A percentile compares a stretch with the other conserved stretches of the same genome.
Evolutionary conservation across 2,888 invertebrate genomes (phyloP).

Genomic region (Drosophila subsilvestris): DNA sequence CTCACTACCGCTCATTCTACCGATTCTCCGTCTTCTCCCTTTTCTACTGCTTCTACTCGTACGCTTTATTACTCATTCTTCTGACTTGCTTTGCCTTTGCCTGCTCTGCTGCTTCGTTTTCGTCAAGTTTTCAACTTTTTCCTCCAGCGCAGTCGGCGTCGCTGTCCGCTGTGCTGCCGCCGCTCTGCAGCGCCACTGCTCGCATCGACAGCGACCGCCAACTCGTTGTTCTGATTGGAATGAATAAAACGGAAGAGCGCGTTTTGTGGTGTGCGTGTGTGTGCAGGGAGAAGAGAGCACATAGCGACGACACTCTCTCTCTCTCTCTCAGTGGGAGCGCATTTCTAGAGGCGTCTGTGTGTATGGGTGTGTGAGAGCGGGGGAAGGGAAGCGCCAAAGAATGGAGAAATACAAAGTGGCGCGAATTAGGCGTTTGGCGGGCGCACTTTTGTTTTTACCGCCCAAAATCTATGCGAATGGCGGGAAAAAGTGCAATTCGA

Average conservation of each 20-base stretch:
- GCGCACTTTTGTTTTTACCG: conserved; percentile 76
- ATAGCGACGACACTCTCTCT: conserved; percentile 5
- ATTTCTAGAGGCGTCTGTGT: conserved; percentile 18
- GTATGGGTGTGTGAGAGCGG: conserved; percentile 50
- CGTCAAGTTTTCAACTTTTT: conserved; percentile 76
- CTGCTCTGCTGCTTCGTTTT: conserved; percentile 59
- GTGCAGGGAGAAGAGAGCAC: conserved; percentile 23
- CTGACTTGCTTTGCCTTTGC: conserved; percentile 34
- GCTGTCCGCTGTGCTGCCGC: conserved; percentile 22
- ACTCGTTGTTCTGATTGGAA: conserved; percentile 72
- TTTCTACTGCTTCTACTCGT: conserved; percentile 5
- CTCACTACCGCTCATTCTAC: conserved; percentile 28
- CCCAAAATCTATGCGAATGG: conserved; percentile 74
- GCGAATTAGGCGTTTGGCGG: conserved; percentile 77
- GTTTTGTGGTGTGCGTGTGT: conserved; percentile 47
- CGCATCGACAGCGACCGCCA: conserved; percentile 28
- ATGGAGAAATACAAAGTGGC: conserved; percentile 69
- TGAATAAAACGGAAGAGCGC: conserved; percentile 68
- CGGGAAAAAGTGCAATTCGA: conserved; percentile 74
- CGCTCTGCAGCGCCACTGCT: conserved; percentile 4
- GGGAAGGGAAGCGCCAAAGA: conserved; percentile 40
- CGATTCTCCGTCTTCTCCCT: conserved; percentile 32
- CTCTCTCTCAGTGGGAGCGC: conserved; percentile 51
- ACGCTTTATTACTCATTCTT: conserved; percentile 14
- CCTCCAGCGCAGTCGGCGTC: conserved; percentile 53